Conservation (phyloP, 2,113 vertebrate species). For the Bujurquina vittata region DNA sequence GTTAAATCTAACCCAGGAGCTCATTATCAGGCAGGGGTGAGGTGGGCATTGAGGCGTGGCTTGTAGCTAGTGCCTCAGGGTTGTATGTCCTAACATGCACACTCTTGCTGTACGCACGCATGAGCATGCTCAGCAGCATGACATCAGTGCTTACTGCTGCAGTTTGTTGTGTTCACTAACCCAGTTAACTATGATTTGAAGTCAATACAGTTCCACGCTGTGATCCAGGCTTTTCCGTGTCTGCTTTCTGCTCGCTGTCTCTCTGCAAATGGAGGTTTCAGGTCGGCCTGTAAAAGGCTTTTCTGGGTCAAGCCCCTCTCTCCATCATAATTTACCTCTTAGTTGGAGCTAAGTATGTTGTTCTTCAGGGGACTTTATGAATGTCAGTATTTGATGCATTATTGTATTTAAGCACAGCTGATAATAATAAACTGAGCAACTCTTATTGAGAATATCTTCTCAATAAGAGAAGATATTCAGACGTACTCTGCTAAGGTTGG, state of each 20-base stretch:
- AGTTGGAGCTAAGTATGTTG: background rate
- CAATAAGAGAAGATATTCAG: too few relatives aligned
- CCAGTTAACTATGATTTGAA: slow-evolving; percentile 59
- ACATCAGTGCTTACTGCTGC: slow-evolving; percentile 65
- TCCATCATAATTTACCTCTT: background rate
- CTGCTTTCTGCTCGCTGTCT: background rate
- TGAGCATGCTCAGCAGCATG: slow-evolving; percentile 25
- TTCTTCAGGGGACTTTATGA: background rate
- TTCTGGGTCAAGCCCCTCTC: slow-evolving; percentile 7
- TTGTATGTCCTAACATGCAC: background rate
- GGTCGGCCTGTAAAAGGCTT: background rate
- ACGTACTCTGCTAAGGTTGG: background rate
- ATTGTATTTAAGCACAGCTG: too few relatives aligned
- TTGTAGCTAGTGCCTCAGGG: background rate
- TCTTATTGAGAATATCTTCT: background rate
- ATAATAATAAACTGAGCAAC: background rate
- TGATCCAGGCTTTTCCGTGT: background rate
- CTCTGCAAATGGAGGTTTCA: slow-evolving; percentile 22
- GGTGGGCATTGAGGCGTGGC: background rate
- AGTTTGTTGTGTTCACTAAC: slow-evolving; percentile 65
- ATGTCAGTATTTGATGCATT: too few relatives aligned
- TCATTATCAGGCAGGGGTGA: background rate
- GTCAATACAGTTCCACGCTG: slow-evolving; percentile 50
- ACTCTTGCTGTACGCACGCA: background rate
- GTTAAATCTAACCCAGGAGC: background rate